Evolutionary conservation across 2,797 vertebrate genomes (phyloP), one percentile per base, ranked within the genome.

Genomic region (Microcaecilia unicolor): DNA sequence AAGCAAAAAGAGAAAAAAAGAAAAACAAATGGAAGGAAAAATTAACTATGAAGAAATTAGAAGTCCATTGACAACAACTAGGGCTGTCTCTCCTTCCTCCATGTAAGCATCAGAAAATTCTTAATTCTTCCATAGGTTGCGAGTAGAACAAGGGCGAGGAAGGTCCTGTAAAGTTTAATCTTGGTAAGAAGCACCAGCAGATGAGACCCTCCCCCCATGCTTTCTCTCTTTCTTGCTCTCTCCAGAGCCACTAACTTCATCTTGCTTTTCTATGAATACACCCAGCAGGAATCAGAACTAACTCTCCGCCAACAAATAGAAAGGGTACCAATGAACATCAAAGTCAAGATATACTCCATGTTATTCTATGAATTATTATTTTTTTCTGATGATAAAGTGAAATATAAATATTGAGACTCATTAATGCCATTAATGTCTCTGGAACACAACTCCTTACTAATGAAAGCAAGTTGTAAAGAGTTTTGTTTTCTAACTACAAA

Each of bases 251-350:
- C 13, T 31, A 69, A 61, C 80, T 70, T 76, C 83, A 62, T 85
- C 79, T 70, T 68, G 78, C 78, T 65, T 55, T 74, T 73, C 82
- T 80, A 77, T 58, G 66, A 80, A 72, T 67, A 70, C 80, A 44
- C 48, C 55, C 90, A 80, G 86, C 77, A 64, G 85, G 87, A 73
- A 68, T 78, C 54, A 74, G 64, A 82, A 70, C 74, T 17, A 69
- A 81, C 83, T 77, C 80, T 72, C 64, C 64, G 77, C 61, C 70
- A 74, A 83, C 51, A 72, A 74, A 72, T 33, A 59, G 83, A 86
- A 83, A 79, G 80, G 74, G 71, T 71, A 34, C 28, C 37, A 8
- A 34, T 50, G 51, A 64, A 33, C 43, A 57, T 20, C 64, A 41
- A 17, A 40, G 56, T 37, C 55, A 31, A 57, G 44, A 56, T 39